Percentiles rank a stretch among this genome's conserved stretches.
phyloP scores from a whole-genome alignment of 1,140 invertebrate species.

The Linepithema humile region DNA sequence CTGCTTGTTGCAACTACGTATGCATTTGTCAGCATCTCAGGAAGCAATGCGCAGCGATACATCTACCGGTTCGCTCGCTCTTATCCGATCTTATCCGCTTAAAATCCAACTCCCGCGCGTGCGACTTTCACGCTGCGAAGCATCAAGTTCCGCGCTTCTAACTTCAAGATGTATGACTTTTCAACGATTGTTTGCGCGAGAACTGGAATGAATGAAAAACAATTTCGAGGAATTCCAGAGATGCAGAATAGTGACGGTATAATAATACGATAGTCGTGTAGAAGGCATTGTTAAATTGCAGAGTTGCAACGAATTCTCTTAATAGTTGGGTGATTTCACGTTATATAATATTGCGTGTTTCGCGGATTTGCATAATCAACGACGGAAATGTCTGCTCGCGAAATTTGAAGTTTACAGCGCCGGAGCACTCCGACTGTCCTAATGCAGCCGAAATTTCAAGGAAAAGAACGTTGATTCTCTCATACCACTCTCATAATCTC shows the following conservation, averaged over 20 bases:
- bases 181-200: too few species aligned
- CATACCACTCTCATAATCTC: slow-evolving; percentile 54
- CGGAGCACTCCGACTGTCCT: slow-evolving; percentile 10
- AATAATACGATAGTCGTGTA: background rate
- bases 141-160: background rate
- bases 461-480: slow-evolving; percentile 40
- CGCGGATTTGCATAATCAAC: slow-evolving; percentile 35
- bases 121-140: slow-evolving; percentile 3
- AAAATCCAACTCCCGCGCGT: background rate
- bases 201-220: too few species aligned
- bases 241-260: too few species aligned
- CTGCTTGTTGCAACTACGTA: slow-evolving; percentile 35
- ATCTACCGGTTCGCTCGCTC: background rate
- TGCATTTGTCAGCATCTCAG: slow-evolving; percentile 66
- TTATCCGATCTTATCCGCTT: background rate
- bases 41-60: slow-evolving; percentile 46
- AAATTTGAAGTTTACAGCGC: background rate
- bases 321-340: background rate
- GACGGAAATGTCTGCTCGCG: background rate
- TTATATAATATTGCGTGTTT: background rate
- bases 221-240: background rate
- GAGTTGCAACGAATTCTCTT: background rate
- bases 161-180: background rate
- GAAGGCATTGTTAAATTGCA: background rate
- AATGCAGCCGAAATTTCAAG: slow-evolving; percentile 58